These are phyloP conservation scores for Drosophila macrothrix DNA, from an alignment of 2,888 invertebrate species.

Conservation along the genomic window DNA sequence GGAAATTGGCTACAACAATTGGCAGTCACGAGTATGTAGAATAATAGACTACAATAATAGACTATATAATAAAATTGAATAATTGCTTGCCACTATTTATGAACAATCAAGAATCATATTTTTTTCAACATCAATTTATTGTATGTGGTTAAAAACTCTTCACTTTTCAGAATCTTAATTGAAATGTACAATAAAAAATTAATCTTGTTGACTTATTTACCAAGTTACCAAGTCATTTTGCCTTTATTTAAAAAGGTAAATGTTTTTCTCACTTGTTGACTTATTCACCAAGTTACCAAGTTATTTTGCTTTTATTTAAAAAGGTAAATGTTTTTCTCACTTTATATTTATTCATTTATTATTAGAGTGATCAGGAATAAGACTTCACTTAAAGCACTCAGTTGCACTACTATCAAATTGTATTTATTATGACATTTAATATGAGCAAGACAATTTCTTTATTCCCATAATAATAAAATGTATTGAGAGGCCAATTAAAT, in stretches of 20 bases:
- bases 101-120: not conserved
- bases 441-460: not conserved
- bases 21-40: not conserved
- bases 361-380: not conserved
- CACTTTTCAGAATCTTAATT: not conserved
- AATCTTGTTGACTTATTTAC: no score
- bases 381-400: not conserved
- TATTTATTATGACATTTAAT: not conserved
- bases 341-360: not conserved
- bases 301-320: not conserved
- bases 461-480: not conserved
- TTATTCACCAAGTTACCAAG: not conserved
- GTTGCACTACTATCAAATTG: not conserved
- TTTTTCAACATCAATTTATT: not conserved
- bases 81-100: no score
- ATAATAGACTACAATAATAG: not conserved
- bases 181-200: not conserved
- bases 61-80: no score
- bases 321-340: not conserved
- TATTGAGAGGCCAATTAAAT: not conserved
- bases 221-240: not conserved
- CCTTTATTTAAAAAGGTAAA: not conserved
- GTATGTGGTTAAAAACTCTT: not conserved
- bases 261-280: not conserved
- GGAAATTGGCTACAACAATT: slow-evolving; percentile 25